Evolutionary conservation across 2,888 invertebrate species (phyloP).

Genomic region (Leptothorax acervorum): DNA sequence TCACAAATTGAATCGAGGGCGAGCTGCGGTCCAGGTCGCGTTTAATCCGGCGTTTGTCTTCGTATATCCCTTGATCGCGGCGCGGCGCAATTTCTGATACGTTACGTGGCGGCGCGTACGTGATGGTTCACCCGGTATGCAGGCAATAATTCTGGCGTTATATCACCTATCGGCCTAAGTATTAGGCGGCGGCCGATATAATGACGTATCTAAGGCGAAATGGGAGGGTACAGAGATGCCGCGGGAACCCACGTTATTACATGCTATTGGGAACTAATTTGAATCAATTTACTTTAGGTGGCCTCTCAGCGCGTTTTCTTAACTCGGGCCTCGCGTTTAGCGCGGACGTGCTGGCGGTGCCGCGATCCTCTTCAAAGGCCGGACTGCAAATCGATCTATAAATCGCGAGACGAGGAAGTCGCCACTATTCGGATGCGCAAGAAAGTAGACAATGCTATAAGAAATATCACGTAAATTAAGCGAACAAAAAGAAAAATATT

Average conservation of each 20-base stretch:
- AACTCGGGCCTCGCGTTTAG: conserved; percentile 68
- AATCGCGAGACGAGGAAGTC: conserved; percentile 42
- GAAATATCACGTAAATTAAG: not conserved
- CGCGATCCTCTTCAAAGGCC: conserved; percentile 62
- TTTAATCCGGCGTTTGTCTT: conserved; percentile 68
- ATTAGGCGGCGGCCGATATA: conserved; percentile 84
- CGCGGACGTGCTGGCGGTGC: conserved; percentile 63
- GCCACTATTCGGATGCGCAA: conserved; percentile 19
- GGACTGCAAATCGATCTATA: conserved; percentile 55
- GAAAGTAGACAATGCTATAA: not conserved
- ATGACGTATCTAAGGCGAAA: conserved; percentile 81
- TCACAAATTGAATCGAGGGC: conserved; percentile 47
- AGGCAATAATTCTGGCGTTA: conserved; percentile 81
- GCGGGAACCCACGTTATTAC: conserved; percentile 81
- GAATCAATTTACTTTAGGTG: conserved; percentile 84
- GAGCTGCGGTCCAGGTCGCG: conserved; percentile 31
- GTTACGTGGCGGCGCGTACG: conserved; percentile 76
- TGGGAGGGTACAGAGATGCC: conserved; percentile 74
- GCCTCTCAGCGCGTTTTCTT: conserved; percentile 75
- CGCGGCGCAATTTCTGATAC: conserved; percentile 62
- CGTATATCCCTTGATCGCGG: conserved; percentile 30
- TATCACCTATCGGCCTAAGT: conserved; percentile 85
- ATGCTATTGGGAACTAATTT: conserved; percentile 85
- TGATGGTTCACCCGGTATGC: conserved; percentile 78
- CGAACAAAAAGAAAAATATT: not conserved